These are phyloP conservation scores for Chromis chromis DNA, from an alignment of 2,797 vertebrate genomes.

Conservation along the genomic window DNA sequence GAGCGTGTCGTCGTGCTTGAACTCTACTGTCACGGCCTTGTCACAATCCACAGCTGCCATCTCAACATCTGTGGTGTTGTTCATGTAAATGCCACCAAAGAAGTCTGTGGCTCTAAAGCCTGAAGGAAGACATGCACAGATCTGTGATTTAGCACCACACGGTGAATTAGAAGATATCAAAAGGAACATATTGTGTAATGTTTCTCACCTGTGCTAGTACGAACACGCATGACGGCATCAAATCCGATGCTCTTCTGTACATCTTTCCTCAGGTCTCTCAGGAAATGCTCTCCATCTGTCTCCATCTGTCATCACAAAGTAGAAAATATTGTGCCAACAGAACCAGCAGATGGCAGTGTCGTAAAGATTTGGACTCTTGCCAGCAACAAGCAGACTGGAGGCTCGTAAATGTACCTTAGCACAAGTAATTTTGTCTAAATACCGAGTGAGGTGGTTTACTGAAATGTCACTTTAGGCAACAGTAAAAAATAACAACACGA, in stretches of 20 bases:
- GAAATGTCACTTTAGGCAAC: conserved; percentile 13
- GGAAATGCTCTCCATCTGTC: conserved; percentile 89
- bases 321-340: background rate
- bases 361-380: background rate
- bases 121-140: conserved; percentile 46
- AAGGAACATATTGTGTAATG: rapidly evolving
- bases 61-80: conserved; percentile 96
- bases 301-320: conserved; percentile 81
- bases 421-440: background rate
- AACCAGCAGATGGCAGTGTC: conserved; percentile 76
- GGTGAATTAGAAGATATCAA: background rate
- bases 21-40: conserved; percentile 94
- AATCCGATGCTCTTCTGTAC: conserved; percentile 91
- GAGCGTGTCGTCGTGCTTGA: conserved; percentile 96
- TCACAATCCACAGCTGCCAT: conserved; percentile 95
- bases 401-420: background rate
- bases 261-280: conserved; percentile 91
- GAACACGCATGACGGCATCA: conserved; percentile 95
- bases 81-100: conserved; percentile 94
- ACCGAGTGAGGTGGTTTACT: background rate
- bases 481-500: background rate
- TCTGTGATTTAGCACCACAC: background rate
- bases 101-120: conserved; percentile 97
- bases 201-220: conserved; percentile 93
- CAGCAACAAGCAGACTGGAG: background rate